phyloP scores from a whole-genome alignment of 2,888 invertebrate genomes.

The Acleris literana region DNA sequence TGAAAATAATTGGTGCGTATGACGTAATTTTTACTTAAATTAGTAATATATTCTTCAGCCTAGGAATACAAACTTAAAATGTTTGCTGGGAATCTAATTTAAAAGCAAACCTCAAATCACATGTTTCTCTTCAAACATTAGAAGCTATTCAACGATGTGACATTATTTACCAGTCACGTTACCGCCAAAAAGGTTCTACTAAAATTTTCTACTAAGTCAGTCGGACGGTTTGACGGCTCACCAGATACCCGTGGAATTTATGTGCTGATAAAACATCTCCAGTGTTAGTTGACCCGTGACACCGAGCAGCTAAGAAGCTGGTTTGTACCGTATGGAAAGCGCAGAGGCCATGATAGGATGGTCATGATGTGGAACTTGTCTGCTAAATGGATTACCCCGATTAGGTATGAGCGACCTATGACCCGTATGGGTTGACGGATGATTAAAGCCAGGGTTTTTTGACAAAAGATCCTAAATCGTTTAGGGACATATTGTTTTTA shows the following conservation, averaged over 20 bases:
- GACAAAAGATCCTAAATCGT: conserved; percentile 38
- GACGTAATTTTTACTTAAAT: no score
- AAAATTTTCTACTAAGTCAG: conserved; percentile 64
- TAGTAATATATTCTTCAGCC: no score
- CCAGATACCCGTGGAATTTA: conserved; percentile 76
- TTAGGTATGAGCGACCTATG: conserved; percentile 74
- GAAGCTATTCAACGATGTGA: conserved; percentile 27
- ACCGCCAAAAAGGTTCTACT: conserved; percentile 47
- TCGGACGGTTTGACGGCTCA: conserved; percentile 68
- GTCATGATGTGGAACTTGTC: conserved; percentile 70
- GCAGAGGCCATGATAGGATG: conserved; percentile 53
- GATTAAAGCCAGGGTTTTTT: conserved; percentile 61
- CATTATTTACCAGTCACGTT: conserved; percentile 21
- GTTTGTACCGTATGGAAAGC: conserved; percentile 39
- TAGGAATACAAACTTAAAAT: no score
- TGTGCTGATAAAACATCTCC: conserved; percentile 75
- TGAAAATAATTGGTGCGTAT: no score
- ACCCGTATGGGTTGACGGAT: conserved; percentile 70
- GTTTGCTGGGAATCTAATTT: no score
- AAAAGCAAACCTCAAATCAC: no score
- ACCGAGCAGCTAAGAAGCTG: conserved; percentile 45
- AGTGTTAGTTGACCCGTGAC: conserved; percentile 56
- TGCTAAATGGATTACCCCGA: conserved; percentile 76
- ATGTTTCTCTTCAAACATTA: background rate
- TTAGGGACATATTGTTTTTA: conserved; percentile 29